Percentiles rank a stretch among this genome's conserved stretches.
Evolutionary conservation across 1,140 invertebrate genomes (phyloP).

Genomic region (Calliopsis andreniformis): DNA sequence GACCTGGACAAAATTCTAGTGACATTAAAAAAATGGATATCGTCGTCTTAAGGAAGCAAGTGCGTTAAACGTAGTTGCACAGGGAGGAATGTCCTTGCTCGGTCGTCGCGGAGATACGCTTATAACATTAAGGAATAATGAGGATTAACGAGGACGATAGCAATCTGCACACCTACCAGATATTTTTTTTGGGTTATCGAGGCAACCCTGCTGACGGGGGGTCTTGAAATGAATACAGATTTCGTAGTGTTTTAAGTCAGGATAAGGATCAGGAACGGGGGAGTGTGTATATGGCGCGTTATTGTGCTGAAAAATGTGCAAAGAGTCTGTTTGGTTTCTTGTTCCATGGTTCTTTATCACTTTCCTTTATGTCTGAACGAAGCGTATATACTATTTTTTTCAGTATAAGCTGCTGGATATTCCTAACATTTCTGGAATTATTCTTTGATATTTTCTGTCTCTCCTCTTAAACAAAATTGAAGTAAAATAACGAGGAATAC

Average conservation of each 20-base stretch:
- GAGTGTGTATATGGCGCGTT: conserved; percentile 8
- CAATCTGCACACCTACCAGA: conserved; percentile 49
- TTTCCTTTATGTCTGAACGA: not conserved
- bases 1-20: not conserved
- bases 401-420: too few species aligned
- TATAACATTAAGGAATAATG: conserved; percentile 66
- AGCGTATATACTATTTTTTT: too few species aligned
- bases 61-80: not conserved
- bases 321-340: not conserved
- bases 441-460: too few species aligned
- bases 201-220: conserved; percentile 9
- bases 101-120: conserved; percentile 29
- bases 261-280: conserved; percentile 44
- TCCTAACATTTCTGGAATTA: too few species aligned
- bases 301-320: conserved; percentile 29
- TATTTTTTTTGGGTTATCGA: conserved; percentile 54
- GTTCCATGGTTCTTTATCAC: not conserved
- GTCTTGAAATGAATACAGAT: conserved; percentile 60
- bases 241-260: conserved; percentile 50
- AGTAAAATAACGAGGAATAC: too few species aligned
- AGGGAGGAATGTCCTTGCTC: conserved; percentile 18
- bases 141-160: conserved; percentile 68
- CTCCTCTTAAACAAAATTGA: too few species aligned
- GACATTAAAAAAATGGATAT: conserved; percentile 12
- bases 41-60: not conserved